Evolutionary conservation across 1,140 invertebrate genomes (phyloP).

Genomic region (Halotydeus destructor): DNA sequence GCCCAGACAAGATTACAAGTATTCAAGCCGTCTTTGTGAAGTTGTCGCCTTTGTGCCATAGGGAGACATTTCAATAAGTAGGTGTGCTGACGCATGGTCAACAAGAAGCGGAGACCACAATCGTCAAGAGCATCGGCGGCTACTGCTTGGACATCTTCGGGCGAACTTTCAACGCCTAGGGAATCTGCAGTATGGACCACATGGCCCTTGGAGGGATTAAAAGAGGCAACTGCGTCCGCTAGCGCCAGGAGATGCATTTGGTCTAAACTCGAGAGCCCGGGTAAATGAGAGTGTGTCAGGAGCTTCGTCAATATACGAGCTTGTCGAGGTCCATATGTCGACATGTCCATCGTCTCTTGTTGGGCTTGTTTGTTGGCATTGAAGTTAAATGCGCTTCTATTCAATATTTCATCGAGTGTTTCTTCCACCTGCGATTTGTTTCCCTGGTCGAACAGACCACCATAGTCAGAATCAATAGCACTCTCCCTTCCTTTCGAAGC

Average conservation of each 20-base stretch:
- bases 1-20: constrained; percentile 93
- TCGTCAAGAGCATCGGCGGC: constrained; percentile 71
- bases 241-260: constrained; percentile 96
- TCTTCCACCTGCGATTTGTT: constrained; percentile 40
- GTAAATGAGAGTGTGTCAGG: constrained; percentile 84
- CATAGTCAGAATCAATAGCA: constrained; percentile 17
- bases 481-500: neutral
- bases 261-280: constrained; percentile 86
- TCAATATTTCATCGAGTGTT: constrained; percentile 45
- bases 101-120: constrained; percentile 80
- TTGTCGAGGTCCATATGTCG: constrained; percentile 60
- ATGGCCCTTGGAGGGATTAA: constrained; percentile 18
- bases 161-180: neutral
- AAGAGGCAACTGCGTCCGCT: constrained; percentile 85
- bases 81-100: constrained; percentile 93
- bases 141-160: constrained; percentile 5
- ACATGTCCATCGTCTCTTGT: constrained; percentile 28
- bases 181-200: neutral
- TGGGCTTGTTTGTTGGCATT: constrained; percentile 12
- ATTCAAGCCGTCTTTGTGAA: constrained; percentile 72
- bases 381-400: constrained; percentile 17
- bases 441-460: constrained; percentile 21
- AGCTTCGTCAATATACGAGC: constrained; percentile 41
- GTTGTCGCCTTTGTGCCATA: constrained; percentile 54
- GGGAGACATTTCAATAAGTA: constrained; percentile 82